A percentile compares a stretch with the other conserved stretches of the same genome.
These are phyloP conservation scores for Drosophila tsacasi DNA, from an alignment of 1,140 invertebrate species.

Conservation along the genomic window DNA sequence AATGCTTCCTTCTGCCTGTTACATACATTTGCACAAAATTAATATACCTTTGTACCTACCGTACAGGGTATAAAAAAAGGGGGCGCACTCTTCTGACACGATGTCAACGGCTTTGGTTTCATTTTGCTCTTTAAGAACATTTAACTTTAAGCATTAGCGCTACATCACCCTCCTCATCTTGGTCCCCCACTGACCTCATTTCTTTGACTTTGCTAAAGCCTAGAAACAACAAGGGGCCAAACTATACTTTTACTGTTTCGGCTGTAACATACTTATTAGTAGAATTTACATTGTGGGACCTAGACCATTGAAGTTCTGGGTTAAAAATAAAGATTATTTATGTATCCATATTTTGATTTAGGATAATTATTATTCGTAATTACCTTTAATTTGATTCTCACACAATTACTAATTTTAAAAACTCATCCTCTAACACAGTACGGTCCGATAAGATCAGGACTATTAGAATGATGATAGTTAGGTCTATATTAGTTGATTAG, in stretches of 20 bases:
- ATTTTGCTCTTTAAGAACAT: conserved; percentile 50
- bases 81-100: conserved; percentile 33
- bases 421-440: neutral
- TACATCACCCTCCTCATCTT: conserved; percentile 6
- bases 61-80: conserved; percentile 25
- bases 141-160: conserved; percentile 31
- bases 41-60: no score
- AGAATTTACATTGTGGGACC: neutral
- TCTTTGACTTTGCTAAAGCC: neutral
- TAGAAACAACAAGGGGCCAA: neutral
- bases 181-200: conserved; percentile 18
- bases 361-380: neutral
- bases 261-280: neutral
- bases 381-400: neutral
- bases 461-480: no score
- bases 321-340: neutral
- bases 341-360: neutral
- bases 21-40: no score
- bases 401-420: neutral
- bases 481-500: no score
- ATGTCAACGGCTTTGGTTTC: conserved; percentile 62
- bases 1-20: no score
- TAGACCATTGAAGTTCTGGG: neutral
- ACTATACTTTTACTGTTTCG: neutral
- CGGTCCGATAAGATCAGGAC: no score